These are phyloP conservation scores for Anarrhichthys ocellatus DNA, from an alignment of 2,113 vertebrate species.

Conservation along the genomic window DNA sequence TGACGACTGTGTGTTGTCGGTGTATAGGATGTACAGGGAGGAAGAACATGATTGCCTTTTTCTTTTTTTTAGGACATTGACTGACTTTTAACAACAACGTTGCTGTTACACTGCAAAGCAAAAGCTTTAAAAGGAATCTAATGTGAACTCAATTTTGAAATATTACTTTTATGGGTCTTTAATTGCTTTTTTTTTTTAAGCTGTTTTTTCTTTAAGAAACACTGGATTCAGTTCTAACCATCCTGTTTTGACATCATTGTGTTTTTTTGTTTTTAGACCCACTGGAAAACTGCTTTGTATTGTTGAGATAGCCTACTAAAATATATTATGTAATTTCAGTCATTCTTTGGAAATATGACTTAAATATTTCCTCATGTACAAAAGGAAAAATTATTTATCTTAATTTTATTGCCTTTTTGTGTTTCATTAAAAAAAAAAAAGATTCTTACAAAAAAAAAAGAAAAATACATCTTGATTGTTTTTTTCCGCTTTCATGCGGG, in stretches of 20 bases:
- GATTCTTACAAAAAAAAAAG: slow-evolving; percentile 73
- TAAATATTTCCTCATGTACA: slow-evolving; percentile 83
- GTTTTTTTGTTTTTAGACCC: slow-evolving; percentile 78
- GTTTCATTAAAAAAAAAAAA: slow-evolving; percentile 85
- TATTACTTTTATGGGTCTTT: slow-evolving; percentile 83
- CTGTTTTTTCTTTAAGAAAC: slow-evolving; percentile 85
- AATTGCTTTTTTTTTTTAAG: slow-evolving; percentile 70
- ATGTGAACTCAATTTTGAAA: slow-evolving; percentile 81
- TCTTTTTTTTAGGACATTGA: slow-evolving; percentile 70
- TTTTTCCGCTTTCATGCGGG: slow-evolving; percentile 12
- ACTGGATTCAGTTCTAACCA: slow-evolving; percentile 84
- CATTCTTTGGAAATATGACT: slow-evolving; percentile 80
- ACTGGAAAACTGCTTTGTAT: slow-evolving; percentile 81
- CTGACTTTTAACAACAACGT: slow-evolving; percentile 79
- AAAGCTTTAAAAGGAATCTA: slow-evolving; percentile 85
- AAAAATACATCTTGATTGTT: slow-evolving; percentile 9
- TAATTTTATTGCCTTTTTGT: slow-evolving; percentile 88
- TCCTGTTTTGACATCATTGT: slow-evolving; percentile 74
- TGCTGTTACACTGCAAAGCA: slow-evolving; percentile 86
- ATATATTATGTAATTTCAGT: slow-evolving; percentile 82
- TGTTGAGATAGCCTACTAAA: slow-evolving; percentile 79
- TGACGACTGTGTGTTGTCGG: slow-evolving; percentile 74
- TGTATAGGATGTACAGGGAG: slow-evolving; percentile 79
- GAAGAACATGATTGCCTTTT: slow-evolving; percentile 75
- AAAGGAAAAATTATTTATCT: slow-evolving; percentile 86